These are phyloP conservation scores for Drosophila pseudotalamancana DNA, from an alignment of 2,888 invertebrate genomes.

Conservation along the genomic window DNA sequence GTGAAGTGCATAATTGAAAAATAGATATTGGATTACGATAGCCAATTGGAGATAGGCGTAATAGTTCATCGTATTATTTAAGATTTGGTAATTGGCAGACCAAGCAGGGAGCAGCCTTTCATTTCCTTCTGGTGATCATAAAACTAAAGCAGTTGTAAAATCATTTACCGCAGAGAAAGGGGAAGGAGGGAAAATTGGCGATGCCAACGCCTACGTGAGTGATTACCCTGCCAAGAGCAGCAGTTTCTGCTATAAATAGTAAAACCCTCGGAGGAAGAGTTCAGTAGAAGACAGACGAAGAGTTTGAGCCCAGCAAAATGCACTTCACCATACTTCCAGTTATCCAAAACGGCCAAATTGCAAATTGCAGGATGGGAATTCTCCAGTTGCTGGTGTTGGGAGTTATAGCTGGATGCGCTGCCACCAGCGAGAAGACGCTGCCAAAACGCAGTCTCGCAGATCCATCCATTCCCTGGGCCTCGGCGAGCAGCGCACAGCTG, in stretches of 20 bases:
- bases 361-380: background rate
- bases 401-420: constrained; percentile 19
- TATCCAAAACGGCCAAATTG: constrained; percentile 21
- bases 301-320: constrained; percentile 2
- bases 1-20: constrained; percentile 1
- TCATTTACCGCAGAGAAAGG: constrained; percentile 40
- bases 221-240: constrained; percentile 26
- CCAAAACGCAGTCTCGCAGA: constrained; percentile 77
- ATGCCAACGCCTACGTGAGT: constrained; percentile 57
- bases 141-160: constrained; percentile 30
- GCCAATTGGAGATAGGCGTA: constrained; percentile 24
- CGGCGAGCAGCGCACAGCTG: constrained; percentile 38
- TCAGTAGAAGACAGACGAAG: constrained; percentile 30
- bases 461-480: constrained; percentile 52
- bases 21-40: constrained; percentile 18
- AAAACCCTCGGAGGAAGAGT: constrained; percentile 8
- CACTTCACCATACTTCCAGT: constrained; percentile 9
- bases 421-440: constrained; percentile 47
- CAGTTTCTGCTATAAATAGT: constrained; percentile 62
- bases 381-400: constrained; percentile 30
- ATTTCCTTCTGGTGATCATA: constrained; percentile 60
- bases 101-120: constrained; percentile 52
- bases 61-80: constrained; percentile 4
- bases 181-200: constrained; percentile 44
- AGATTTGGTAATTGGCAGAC: constrained; percentile 3